phyloP scores from a whole-genome alignment of 2,113 vertebrate genomes.

The Ceratotherium simum region DNA sequence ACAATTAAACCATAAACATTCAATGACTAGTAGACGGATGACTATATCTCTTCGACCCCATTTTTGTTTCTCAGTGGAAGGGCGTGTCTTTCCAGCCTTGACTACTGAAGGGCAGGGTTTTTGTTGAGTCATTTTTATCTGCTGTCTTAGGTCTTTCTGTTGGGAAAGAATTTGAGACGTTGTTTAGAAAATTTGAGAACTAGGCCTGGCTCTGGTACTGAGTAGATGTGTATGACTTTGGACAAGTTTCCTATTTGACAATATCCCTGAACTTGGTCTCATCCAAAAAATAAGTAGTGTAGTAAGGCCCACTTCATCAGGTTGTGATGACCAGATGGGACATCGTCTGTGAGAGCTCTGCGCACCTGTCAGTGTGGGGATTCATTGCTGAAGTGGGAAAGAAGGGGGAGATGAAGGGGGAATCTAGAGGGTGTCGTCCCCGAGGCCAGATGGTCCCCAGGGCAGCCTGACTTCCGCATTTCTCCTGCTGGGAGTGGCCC shows the following conservation, averaged over 20 bases:
- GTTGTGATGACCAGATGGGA: not conserved
- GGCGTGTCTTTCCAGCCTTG: not conserved
- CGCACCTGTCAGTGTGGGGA: not conserved
- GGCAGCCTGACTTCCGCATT: not conserved
- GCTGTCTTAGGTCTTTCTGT: not conserved
- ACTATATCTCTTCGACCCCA: not conserved
- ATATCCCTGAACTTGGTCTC: not conserved
- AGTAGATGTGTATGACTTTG: not conserved
- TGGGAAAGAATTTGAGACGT: not conserved
- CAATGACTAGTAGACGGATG: not conserved
- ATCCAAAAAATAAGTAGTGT: not conserved
- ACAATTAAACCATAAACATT: not conserved
- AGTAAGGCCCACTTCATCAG: not conserved
- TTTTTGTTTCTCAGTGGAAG: conserved; percentile 10
- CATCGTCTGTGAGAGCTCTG: not conserved
- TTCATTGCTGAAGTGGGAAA: not conserved
- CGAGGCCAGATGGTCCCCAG: not conserved
- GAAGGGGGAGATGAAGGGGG: not conserved
- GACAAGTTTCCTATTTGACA: not conserved
- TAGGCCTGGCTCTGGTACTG: not conserved
- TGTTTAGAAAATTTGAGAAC: not conserved
- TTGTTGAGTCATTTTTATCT: not conserved
- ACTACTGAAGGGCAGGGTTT: not conserved
- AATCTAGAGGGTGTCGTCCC: not conserved
- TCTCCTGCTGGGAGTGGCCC: not conserved